phyloP scores from a whole-genome alignment of 2,797 vertebrate species.

The Mormyrus proboscirostris region DNA sequence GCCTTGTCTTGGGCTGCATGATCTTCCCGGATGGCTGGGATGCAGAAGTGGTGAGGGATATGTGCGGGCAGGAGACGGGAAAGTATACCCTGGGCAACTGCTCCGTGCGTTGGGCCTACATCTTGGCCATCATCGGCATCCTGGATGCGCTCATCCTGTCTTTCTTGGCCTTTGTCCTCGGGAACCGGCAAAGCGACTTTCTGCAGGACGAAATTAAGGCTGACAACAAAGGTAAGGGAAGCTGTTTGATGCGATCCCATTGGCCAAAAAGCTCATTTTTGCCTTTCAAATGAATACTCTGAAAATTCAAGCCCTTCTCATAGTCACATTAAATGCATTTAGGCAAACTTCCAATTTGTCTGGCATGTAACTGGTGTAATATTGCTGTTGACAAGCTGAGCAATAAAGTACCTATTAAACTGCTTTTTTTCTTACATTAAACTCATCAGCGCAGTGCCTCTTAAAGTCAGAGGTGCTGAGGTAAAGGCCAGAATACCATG shows the following conservation, averaged over 20 bases:
- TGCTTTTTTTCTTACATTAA: neutral
- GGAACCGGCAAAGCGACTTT: conserved; percentile 82
- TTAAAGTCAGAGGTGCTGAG: neutral
- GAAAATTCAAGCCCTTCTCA: neutral
- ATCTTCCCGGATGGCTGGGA: conserved; percentile 91
- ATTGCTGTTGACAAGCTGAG: neutral
- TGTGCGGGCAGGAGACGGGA: conserved; percentile 85
- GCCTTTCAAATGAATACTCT: neutral
- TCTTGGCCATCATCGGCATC: conserved; percentile 87
- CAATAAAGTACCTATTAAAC: neutral
- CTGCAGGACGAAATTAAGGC: conserved; percentile 78
- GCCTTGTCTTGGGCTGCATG: conserved; percentile 83
- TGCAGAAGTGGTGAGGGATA: conserved; percentile 80
- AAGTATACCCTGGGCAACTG: conserved; percentile 84
- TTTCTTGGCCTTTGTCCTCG: conserved; percentile 86
- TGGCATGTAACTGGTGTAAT: neutral
- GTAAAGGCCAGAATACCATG: conserved; percentile 8
- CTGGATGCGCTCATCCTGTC: conserved; percentile 88
- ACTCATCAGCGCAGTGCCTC: neutral
- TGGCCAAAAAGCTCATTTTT: neutral
- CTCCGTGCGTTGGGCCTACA: conserved; percentile 89
- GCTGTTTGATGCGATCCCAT: neutral
- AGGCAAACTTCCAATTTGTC: neutral
- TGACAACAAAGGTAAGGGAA: conserved; percentile 72
- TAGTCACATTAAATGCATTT: conserved; percentile 21